These are phyloP conservation scores for Galerucella calmariensis DNA, from an alignment of 2,888 invertebrate genomes.

Conservation along the genomic window DNA sequence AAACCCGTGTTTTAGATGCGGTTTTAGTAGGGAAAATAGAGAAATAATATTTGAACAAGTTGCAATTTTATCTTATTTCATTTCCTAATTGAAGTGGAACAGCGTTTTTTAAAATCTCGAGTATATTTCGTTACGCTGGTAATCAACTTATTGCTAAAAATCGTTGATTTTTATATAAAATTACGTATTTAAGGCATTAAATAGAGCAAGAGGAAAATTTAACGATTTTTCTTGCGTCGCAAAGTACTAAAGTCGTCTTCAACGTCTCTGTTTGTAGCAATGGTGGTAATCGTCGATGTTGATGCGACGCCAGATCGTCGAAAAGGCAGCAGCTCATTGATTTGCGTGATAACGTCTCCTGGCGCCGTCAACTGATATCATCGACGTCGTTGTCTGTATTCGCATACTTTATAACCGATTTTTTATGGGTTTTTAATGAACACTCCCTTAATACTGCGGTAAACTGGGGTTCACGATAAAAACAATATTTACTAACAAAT, in stretches of 20 bases:
- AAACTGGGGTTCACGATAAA: constrained; percentile 35
- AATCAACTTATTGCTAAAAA: background rate
- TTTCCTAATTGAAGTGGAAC: no score
- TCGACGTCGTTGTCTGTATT: constrained; percentile 53
- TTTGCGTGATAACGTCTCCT: constrained; percentile 57
- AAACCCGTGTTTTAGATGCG: no score
- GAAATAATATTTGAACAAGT: no score
- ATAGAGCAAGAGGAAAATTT: constrained; percentile 8
- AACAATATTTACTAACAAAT: constrained; percentile 1
- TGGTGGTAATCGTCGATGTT: constrained; percentile 6
- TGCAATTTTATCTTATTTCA: background rate
- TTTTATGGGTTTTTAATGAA: constrained; percentile 62
- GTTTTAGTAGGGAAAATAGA: no score
- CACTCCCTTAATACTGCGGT: constrained; percentile 44
- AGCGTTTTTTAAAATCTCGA: background rate
- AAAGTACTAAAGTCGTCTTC: background rate
- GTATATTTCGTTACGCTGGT: background rate
- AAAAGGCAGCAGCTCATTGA: constrained; percentile 50
- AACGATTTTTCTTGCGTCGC: background rate
- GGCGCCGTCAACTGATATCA: constrained; percentile 57
- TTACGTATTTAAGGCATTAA: background rate
- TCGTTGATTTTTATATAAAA: background rate
- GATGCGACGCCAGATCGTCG: constrained; percentile 44
- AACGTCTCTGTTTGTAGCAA: constrained; percentile 3
- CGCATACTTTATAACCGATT: constrained; percentile 42